These are phyloP conservation scores for Rhinella marina DNA, from an alignment of 2,797 vertebrate species.

Conservation along the genomic window DNA sequence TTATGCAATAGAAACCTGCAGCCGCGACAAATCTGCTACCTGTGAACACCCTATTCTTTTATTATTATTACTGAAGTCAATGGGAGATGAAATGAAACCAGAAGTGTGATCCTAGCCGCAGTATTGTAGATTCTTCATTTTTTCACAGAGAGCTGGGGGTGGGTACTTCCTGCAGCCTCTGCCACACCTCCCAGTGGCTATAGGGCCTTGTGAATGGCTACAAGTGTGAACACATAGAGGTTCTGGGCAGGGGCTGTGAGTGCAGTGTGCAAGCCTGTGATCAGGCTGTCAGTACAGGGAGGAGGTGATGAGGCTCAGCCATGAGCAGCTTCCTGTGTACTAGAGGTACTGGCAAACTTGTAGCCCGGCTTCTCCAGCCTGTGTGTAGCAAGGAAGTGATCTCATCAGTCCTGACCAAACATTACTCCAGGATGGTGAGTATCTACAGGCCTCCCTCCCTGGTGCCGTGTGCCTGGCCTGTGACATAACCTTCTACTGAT, in stretches of 20 bases:
- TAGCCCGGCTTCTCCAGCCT: conserved; percentile 35
- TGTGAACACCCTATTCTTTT: not conserved
- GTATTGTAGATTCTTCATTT: not conserved
- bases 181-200: not conserved
- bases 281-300: conserved; percentile 50
- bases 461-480: not conserved
- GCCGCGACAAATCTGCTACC: not conserved
- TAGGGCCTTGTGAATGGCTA: not conserved
- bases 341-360: conserved; percentile 66
- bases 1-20: too few species aligned
- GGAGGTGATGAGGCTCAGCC: conserved; percentile 22
- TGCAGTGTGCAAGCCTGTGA: not conserved
- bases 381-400: not conserved
- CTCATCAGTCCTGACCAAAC: conserved; percentile 2
- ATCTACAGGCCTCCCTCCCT: not conserved
- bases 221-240: not conserved
- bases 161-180: not conserved
- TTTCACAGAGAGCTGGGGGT: not conserved
- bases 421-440: conserved; percentile 51
- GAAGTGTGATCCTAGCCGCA: not conserved
- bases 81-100: not conserved
- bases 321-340: conserved; percentile 23
- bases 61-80: not conserved
- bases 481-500: not conserved
- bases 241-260: not conserved